Conservation (phyloP, 37 sponge, comb jelly and placozoan genomes). For the Agelas oroides region DNA sequence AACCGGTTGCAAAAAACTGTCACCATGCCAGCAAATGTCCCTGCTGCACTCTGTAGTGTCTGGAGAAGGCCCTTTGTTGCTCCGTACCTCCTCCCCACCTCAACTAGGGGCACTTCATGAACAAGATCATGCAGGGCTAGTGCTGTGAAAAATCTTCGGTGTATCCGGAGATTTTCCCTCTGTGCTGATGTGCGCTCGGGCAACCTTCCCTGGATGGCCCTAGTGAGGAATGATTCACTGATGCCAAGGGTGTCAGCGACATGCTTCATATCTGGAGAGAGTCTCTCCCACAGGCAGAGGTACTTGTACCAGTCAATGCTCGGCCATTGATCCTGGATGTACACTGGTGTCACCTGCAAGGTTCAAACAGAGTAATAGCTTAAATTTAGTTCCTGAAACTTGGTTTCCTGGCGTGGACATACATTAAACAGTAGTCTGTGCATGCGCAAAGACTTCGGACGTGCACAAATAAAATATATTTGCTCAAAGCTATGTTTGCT, state of each 20-base stretch:
- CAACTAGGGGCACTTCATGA: conserved; percentile 82
- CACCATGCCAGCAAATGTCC: conserved; percentile 97
- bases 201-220: conserved; percentile 74
- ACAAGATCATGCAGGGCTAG: conserved; percentile 94
- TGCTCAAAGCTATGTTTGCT: too few relatives aligned
- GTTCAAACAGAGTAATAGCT: too few relatives aligned
- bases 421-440: too few relatives aligned
- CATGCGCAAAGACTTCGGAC: too few relatives aligned
- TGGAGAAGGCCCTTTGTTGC: conserved; percentile 92
- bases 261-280: conserved; percentile 82
- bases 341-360: conserved; percentile 92
- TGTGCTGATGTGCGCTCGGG: conserved; percentile 66
- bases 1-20: conserved; percentile 93
- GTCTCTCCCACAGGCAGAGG: conserved; percentile 78
- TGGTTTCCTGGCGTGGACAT: too few relatives aligned
- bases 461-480: too few relatives aligned
- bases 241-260: conserved; percentile 92
- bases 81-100: conserved; percentile 81
- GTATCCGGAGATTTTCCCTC: conserved; percentile 50
- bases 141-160: conserved; percentile 90
- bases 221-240: conserved; percentile 83
- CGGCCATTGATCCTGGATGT: conserved; percentile 91
- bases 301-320: conserved; percentile 91
- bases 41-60: conserved; percentile 91
- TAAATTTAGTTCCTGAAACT: too few relatives aligned